Evolutionary conservation across 2,888 invertebrate genomes (phyloP).

Genomic region (Carterocephalus palaemon): DNA sequence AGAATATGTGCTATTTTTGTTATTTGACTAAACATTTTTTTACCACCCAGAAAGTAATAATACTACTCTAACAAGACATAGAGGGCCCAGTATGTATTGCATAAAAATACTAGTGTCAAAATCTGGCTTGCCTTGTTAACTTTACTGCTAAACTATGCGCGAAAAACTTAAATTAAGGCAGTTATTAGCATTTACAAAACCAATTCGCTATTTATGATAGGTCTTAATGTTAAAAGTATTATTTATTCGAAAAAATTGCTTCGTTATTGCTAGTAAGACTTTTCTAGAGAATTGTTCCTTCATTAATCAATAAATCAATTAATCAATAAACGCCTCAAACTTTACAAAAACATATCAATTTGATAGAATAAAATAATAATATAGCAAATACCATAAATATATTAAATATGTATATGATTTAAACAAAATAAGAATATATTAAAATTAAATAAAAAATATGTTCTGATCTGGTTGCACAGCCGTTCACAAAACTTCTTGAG

Average conservation of each 20-base stretch:
- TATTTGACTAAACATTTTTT: too few species aligned
- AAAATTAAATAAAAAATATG: conserved; percentile 17
- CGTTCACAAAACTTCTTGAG: neutral
- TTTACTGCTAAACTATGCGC: conserved; percentile 3
- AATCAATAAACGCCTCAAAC: conserved; percentile 3
- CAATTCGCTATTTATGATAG: conserved; percentile 14
- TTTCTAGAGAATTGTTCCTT: conserved; percentile 13
- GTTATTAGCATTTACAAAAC: conserved; percentile 17
- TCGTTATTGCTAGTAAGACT: conserved; percentile 18
- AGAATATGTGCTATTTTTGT: too few species aligned
- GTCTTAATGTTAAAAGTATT: conserved; percentile 15
- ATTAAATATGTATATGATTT: neutral
- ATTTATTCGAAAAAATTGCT: conserved; percentile 21
- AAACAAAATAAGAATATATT: conserved; percentile 15
- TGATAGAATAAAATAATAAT: neutral
- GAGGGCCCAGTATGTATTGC: neutral
- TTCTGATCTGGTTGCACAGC: conserved; percentile 16
- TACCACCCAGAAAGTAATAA: too few species aligned
- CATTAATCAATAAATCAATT: conserved; percentile 2
- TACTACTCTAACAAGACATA: too few species aligned
- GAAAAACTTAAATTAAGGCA: conserved; percentile 21
- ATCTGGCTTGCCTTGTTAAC: too few species aligned
- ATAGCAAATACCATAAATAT: neutral
- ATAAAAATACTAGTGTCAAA: too few species aligned
- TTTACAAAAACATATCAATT: conserved; percentile 4